Conservation (phyloP, 1,140 invertebrate genomes). For the Callitettix versicolor region DNA sequence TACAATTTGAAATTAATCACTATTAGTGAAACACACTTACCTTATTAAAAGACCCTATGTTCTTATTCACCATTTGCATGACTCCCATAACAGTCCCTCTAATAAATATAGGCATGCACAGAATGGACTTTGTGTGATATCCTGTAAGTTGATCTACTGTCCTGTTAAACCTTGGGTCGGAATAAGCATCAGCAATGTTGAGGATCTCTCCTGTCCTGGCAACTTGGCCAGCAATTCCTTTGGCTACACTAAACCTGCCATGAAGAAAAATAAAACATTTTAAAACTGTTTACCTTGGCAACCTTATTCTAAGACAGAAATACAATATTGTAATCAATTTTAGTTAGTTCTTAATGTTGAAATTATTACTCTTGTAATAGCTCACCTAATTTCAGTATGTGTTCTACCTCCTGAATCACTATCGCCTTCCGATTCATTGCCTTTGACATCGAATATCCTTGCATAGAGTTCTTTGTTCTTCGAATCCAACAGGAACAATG, state of each 20-base stretch:
- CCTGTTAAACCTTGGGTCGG: conserved; percentile 67
- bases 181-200: conserved; percentile 69
- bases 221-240: conserved; percentile 14
- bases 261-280: no score
- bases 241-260: conserved; percentile 11
- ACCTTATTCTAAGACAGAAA: no score
- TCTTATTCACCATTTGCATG: conserved; percentile 82
- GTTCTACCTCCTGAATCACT: conserved; percentile 22
- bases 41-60: conserved; percentile 52
- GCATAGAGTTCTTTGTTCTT: conserved; percentile 65
- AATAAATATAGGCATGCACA: conserved; percentile 80
- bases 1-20: no score
- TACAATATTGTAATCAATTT: no score
- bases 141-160: conserved; percentile 65
- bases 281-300: no score
- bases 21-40: conserved; percentile 17
- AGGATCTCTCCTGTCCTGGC: conserved; percentile 56
- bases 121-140: conserved; percentile 61
- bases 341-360: no score
- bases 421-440: conserved; percentile 29
- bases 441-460: conserved; percentile 65
- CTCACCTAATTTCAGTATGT: conserved; percentile 24
- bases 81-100: conserved; percentile 65
- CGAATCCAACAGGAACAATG: conserved; percentile 62
- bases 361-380: no score